Percentiles rank a stretch among this genome's conserved stretches.
phyloP scores from a whole-genome alignment of 2,797 vertebrate species.

The Melanotaenia maccullochi region DNA sequence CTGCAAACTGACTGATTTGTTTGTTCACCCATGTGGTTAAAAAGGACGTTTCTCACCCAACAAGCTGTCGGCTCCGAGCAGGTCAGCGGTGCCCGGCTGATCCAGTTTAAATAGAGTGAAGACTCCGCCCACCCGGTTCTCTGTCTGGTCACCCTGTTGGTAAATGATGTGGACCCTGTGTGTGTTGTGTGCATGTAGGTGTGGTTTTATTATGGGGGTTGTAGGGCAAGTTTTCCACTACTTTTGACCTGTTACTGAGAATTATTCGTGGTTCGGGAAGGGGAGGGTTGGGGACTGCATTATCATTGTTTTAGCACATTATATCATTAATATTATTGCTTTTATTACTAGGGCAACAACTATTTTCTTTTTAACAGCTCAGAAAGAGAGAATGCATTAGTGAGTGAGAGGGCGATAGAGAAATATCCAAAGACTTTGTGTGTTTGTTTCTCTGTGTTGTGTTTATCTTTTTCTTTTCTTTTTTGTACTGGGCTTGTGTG shows the following conservation, averaged over 20 bases:
- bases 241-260: constrained; percentile 79
- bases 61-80: too few relatives aligned
- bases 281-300: constrained; percentile 46
- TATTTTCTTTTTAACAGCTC: constrained; percentile 76
- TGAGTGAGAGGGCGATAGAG: constrained; percentile 83
- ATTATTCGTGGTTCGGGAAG: constrained; percentile 58
- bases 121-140: too few relatives aligned
- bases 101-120: too few relatives aligned
- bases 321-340: constrained; percentile 77
- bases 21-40: too few relatives aligned
- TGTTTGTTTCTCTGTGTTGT: constrained; percentile 78
- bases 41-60: too few relatives aligned
- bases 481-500: constrained; percentile 66
- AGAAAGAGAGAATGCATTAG: constrained; percentile 76
- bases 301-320: constrained; percentile 79
- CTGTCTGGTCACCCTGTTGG: too few relatives aligned
- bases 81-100: too few relatives aligned
- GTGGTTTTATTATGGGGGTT: constrained; percentile 68
- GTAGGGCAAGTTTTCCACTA: constrained; percentile 72
- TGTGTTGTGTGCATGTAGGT: constrained; percentile 59
- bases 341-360: constrained; percentile 76
- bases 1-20: too few relatives aligned
- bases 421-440: constrained; percentile 87
- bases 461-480: constrained; percentile 60
- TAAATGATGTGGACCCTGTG: neutral